These are phyloP conservation scores for Potorous gilbertii DNA, from an alignment of 2,797 vertebrate species.

Conservation along the genomic window DNA sequence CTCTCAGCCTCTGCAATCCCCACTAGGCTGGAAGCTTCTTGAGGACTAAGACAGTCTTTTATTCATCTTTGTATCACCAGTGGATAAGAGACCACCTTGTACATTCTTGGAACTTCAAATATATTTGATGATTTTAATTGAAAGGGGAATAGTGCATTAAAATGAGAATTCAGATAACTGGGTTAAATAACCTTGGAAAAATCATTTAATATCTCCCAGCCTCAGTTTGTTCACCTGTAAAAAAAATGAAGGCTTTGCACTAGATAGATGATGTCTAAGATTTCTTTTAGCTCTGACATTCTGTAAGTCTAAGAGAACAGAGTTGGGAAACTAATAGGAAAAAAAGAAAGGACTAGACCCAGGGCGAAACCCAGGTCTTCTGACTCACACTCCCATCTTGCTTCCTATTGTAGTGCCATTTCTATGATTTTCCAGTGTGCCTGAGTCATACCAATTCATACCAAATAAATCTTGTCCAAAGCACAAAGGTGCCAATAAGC, in stretches of 20 bases:
- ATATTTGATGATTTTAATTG: background rate
- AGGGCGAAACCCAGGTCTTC: conserved; percentile 30
- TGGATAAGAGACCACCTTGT: background rate
- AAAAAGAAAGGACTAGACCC: conserved; percentile 7
- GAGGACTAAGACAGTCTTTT: background rate
- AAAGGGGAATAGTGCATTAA: background rate
- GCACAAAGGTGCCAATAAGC: background rate
- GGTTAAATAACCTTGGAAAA: background rate
- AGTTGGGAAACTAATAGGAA: background rate
- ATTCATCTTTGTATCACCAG: background rate
- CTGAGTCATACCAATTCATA: background rate
- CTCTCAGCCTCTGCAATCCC: background rate
- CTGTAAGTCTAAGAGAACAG: background rate
- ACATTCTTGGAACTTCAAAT: background rate
- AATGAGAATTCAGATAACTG: background rate
- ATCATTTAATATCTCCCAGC: background rate
- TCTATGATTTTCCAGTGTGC: conserved; percentile 16
- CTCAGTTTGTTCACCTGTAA: background rate
- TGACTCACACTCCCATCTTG: background rate
- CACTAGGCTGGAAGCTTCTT: background rate
- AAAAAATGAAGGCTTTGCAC: background rate
- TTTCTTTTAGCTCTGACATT: background rate
- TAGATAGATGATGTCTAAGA: background rate
- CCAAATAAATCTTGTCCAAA: conserved; percentile 19
- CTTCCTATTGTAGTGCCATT: background rate